phyloP scores from a whole-genome alignment of 2,797 vertebrate genomes.

The Antennarius maculatus region DNA sequence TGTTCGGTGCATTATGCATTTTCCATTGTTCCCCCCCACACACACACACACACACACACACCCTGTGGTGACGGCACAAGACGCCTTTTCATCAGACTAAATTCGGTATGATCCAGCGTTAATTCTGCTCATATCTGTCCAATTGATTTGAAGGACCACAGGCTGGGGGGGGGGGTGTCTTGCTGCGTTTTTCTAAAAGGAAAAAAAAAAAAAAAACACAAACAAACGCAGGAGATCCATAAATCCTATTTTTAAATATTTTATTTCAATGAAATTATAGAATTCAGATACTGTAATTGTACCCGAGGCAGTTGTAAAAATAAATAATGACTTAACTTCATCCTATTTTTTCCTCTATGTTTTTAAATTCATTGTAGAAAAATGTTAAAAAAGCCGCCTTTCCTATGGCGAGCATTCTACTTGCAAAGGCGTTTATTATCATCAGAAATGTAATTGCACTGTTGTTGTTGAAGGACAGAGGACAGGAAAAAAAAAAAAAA shows the following conservation, averaged over 20 bases:
- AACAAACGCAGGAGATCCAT: background rate
- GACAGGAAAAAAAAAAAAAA: constrained; percentile 25
- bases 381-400: constrained; percentile 33
- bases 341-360: background rate
- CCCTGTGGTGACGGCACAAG: constrained; percentile 60
- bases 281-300: constrained; percentile 1
- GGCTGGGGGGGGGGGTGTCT: constrained; percentile 39
- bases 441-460: constrained; percentile 79
- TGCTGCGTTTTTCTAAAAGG: constrained; percentile 45
- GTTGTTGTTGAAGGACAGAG: constrained; percentile 80
- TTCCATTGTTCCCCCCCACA: constrained; percentile 71
- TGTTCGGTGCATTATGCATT: constrained; percentile 76
- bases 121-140: constrained; percentile 69
- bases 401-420: constrained; percentile 25
- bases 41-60: too few relatives aligned
- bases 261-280: constrained; percentile 20
- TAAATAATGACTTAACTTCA: background rate
- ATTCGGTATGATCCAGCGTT: constrained; percentile 68
- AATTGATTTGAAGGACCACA: constrained; percentile 70
- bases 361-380: constrained; percentile 1
- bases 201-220: constrained; percentile 1
- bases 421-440: constrained; percentile 62
- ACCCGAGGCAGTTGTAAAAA: background rate
- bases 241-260: constrained; percentile 7
- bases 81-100: constrained; percentile 70